A percentile compares a stretch with the other conserved stretches of the same genome.
phyloP scores from a whole-genome alignment of 53 echinoderm and acorn worm genomes.

The Pentamera pediparva region DNA sequence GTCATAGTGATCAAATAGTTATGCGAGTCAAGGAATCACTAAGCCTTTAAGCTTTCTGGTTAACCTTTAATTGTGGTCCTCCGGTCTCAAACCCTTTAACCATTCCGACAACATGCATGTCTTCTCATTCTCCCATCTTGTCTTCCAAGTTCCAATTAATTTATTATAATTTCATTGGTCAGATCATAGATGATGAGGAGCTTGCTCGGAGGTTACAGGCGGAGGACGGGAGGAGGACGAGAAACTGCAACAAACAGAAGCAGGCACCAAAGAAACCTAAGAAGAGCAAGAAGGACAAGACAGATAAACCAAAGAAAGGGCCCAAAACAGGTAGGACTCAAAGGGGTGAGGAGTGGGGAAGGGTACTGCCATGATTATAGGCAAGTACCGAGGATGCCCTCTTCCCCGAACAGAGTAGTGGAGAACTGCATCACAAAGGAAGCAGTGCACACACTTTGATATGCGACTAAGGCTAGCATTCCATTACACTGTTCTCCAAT shows the following conservation, averaged over 20 bases:
- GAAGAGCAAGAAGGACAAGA: constrained; percentile 39
- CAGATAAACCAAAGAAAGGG: constrained; percentile 42
- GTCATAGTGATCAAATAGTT: too few relatives aligned
- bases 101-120: neutral
- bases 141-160: neutral
- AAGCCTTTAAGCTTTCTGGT: too few relatives aligned
- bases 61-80: too few relatives aligned
- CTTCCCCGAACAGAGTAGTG: too few relatives aligned
- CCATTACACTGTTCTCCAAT: too few relatives aligned
- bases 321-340: constrained; percentile 50
- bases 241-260: constrained; percentile 25
- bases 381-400: too few relatives aligned
- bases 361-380: too few relatives aligned
- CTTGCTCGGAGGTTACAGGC: constrained; percentile 67
- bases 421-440: too few relatives aligned
- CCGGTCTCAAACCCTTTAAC: neutral
- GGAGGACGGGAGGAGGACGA: constrained; percentile 54
- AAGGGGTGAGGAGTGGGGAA: too few relatives aligned
- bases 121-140: neutral
- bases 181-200: constrained; percentile 62
- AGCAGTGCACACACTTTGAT: too few relatives aligned
- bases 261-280: constrained; percentile 31
- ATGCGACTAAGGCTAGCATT: too few relatives aligned
- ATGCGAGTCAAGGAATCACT: too few relatives aligned
- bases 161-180: neutral